Evolutionary conservation across 30 jellyfish, hydroid and myxozoan species (phyloP), one percentile per base, ranked within the genome.

Genomic region (Cassiopea xamachana): DNA sequence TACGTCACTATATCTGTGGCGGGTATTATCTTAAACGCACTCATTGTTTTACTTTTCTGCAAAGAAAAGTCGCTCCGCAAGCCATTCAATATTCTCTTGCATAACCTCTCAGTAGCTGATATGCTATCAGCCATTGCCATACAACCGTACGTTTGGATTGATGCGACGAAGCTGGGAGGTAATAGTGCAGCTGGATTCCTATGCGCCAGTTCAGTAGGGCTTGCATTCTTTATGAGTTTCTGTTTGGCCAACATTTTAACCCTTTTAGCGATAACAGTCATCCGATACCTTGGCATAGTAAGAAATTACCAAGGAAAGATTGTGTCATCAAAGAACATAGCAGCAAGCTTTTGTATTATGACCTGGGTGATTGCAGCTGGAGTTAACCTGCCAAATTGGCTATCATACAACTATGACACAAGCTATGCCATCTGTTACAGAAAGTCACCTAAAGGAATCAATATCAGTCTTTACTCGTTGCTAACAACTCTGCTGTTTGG

Each of bases 181-280:
- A 27, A 73, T 2, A 71, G 55, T n/a, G 58, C 18, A 2, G 39
- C 80, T 1, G 80, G 80, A 7, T 71, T 71, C 51, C 50, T 12
- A n/a, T 71, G 80, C 15, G 80, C 80, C 15, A 43, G 58, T 18
- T 71, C 80, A 16, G 80, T 71, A 18, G 80, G 80, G 18, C 80
- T 71, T 1, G n/a, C 27, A 7, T 71, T 71, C 15, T 71, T 71
- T 19, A 71, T 71, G 80, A 71, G 58, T 39, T 71, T 12, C 39
- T 8, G 58, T 15, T 1, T 71, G 58, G 27, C 58, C 55, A 71
- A 71, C 15, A 18, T 43, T 4, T 15, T 71, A 1, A 71, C 80
- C 58, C 51, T 71, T 12, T 12, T 15, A 8, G 80, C 80, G n/a
- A 27, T 71, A 1, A 71, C 80, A 4, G 80, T 71, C 55, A 2